phyloP scores from a whole-genome alignment of 2,113 vertebrate genomes.

The Nothobranchius kuhntae region DNA sequence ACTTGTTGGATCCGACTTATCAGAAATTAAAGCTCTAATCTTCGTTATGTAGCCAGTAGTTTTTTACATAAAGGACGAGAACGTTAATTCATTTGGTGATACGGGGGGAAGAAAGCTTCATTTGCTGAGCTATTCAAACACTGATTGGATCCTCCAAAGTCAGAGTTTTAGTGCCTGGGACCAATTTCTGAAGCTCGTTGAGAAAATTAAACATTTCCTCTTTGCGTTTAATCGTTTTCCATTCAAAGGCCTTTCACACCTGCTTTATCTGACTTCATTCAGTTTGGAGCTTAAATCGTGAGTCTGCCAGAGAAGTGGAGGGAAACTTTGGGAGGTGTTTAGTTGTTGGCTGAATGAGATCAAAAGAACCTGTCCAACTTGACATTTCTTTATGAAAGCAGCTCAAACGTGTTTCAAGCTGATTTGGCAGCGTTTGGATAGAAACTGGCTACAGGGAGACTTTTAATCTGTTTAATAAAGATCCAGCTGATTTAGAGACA shows the following conservation, averaged over 20 bases:
- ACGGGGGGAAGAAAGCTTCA: constrained; percentile 45
- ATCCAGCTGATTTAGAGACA: no score
- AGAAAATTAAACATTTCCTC: constrained; percentile 68
- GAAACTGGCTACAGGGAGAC: constrained; percentile 34
- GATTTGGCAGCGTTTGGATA: constrained; percentile 62
- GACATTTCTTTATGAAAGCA: constrained; percentile 43
- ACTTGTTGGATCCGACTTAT: constrained; percentile 50
- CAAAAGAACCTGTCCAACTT: constrained; percentile 50
- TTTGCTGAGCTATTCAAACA: constrained; percentile 68
- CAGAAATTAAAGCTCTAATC: constrained; percentile 70
- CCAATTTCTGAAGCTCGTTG: constrained; percentile 59
- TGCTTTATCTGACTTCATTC: constrained; percentile 62
- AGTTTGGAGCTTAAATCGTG: constrained; percentile 42
- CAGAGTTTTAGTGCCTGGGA: constrained; percentile 32
- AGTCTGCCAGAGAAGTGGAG: constrained; percentile 21
- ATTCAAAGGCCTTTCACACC: constrained; percentile 59
- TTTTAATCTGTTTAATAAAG: constrained; percentile 47
- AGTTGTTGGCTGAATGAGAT: constrained; percentile 42
- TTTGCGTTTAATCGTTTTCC: constrained; percentile 65
- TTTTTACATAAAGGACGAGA: constrained; percentile 30
- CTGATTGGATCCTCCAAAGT: constrained; percentile 58
- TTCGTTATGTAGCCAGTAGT: constrained; percentile 48
- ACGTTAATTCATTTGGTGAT: constrained; percentile 53
- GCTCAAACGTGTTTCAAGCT: constrained; percentile 38
- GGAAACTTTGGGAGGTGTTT: constrained; percentile 53